Conservation (phyloP, 92 coral and sea anemone species). For the Chrysogorgia sp. region DNA sequence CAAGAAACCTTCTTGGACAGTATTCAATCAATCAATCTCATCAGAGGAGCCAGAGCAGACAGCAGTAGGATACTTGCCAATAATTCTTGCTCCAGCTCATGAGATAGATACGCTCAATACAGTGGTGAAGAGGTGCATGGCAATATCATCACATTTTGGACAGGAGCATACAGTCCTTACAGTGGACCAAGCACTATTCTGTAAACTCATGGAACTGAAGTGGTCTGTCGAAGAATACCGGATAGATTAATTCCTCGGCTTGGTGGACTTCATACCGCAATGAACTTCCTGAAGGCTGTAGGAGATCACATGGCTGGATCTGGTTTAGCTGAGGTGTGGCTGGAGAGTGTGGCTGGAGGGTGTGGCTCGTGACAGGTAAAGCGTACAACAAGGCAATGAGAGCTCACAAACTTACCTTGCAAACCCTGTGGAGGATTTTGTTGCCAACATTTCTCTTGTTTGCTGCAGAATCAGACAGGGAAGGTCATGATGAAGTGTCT, state of each 20-base stretch:
- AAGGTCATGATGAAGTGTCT: too few relatives aligned
- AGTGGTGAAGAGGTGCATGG: neutral
- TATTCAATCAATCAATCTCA: conserved; percentile 31
- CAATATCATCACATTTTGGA: neutral
- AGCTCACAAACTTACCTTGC: too few relatives aligned
- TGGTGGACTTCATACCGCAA: conserved; percentile 60
- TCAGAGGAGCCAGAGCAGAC: conserved; percentile 20
- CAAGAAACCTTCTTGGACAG: neutral
- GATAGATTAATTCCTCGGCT: conserved; percentile 52
- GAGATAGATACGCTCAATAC: neutral
- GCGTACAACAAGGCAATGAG: conserved; percentile 40
- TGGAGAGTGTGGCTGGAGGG: conserved; percentile 27
- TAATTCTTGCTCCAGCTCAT: neutral
- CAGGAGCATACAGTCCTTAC: conserved; percentile 42
- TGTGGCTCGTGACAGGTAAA: conserved; percentile 40
- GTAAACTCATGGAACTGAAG: conserved; percentile 53
- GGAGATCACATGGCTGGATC: conserved; percentile 44
- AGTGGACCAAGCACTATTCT: conserved; percentile 53
- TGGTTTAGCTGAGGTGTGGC: conserved; percentile 35
- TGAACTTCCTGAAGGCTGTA: conserved; percentile 49
- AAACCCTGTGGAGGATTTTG: conserved; percentile 40
- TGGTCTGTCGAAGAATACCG: conserved; percentile 55
- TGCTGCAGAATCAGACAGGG: too few relatives aligned
- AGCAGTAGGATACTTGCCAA: conserved; percentile 20
- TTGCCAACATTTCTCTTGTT: too few relatives aligned